Base-by-base conservation (phyloP, 2,113 vertebrate genomes). In the Chaetops frenatus region DNA sequence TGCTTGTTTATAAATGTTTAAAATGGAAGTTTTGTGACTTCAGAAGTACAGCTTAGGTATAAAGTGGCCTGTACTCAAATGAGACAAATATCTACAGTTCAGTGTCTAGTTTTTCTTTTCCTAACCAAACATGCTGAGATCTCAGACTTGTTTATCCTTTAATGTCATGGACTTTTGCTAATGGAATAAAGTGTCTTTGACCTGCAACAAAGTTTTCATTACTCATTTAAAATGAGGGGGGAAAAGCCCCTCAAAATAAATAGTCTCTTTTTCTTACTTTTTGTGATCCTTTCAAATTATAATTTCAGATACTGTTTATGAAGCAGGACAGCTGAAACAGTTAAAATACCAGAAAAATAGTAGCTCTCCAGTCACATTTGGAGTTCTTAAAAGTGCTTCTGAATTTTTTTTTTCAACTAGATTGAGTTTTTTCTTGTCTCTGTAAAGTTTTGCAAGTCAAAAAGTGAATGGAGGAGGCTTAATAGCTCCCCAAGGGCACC, bases 231-330 rank as follows among this genome's bases (percentile, higher is more conserved):
- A 65, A 77, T 40, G 8, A 47, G 22, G 11, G 3, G 1, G 1
- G 9, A 19, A 10, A 8, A 9, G 4, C 2, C 0, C 11, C 0
- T 2, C 2, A 8, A 24, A 11, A 22, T 44, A 58, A 36, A 9
- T 16, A 51, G 3, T 8, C 7, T 54, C 0, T 53, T 53, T 48
- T 33, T 81, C 29, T 23, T 66, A 2, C 24, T 20, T 29, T 65
- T 65, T 54, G 17, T 44, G 36, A 25, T 84, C 24, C 29, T 69
- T 93, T 82, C 22, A 57, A 86, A 15, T 64, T 48, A 21, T 38
- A 35, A 42, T 73, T 33, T 73, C 24, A 33, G 5, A 48, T 65
- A 28, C 15, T 54, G 67, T 73, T 56, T 53, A 66, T 65, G 47
- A 71, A 57, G 50, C 23, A 62, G 25, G 7, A 29, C 12, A 31